A percentile compares a stretch with the other conserved stretches of the same genome.
Evolutionary conservation across 2,888 invertebrate genomes (phyloP).

Genomic region (Sinhomidia bicolor): DNA sequence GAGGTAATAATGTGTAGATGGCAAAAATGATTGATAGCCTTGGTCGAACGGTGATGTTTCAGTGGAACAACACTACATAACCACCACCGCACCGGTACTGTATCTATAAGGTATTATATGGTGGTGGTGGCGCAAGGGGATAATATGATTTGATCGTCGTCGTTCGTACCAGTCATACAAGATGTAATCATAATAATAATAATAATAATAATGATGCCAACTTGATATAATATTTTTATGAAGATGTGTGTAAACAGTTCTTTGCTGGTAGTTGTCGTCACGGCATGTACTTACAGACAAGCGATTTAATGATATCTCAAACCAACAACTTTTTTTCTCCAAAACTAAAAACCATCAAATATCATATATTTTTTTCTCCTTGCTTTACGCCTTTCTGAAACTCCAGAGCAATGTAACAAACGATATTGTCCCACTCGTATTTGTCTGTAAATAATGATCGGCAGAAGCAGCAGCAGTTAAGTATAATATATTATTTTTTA

Average conservation of each 20-base stretch:
- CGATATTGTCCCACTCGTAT: neutral
- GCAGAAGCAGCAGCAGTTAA: neutral
- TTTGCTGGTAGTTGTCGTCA: conserved; percentile 41
- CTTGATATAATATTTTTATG: conserved; percentile 37
- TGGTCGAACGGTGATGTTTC: conserved; percentile 29
- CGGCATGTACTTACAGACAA: conserved; percentile 28
- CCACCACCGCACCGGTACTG: no score
- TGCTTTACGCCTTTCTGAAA: neutral
- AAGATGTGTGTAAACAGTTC: conserved; percentile 34
- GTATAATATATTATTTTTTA: neutral
- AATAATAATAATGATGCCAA: conserved; percentile 11
- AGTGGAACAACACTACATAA: conserved; percentile 3
- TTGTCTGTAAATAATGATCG: neutral
- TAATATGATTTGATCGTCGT: conserved; percentile 63
- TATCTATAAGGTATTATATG: neutral
- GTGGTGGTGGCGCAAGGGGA: conserved; percentile 58
- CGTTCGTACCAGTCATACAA: conserved; percentile 32
- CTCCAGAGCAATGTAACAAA: neutral
- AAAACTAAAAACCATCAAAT: neutral
- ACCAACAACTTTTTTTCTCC: conserved; percentile 42
- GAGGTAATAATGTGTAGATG: conserved; percentile 72
- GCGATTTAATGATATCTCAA: conserved; percentile 43
- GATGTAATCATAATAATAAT: conserved; percentile 21
- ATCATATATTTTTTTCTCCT: neutral
- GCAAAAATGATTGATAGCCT: conserved; percentile 73